Evolutionary conservation across 2,888 invertebrate species (phyloP).

Genomic region (Eristalis intricaria): DNA sequence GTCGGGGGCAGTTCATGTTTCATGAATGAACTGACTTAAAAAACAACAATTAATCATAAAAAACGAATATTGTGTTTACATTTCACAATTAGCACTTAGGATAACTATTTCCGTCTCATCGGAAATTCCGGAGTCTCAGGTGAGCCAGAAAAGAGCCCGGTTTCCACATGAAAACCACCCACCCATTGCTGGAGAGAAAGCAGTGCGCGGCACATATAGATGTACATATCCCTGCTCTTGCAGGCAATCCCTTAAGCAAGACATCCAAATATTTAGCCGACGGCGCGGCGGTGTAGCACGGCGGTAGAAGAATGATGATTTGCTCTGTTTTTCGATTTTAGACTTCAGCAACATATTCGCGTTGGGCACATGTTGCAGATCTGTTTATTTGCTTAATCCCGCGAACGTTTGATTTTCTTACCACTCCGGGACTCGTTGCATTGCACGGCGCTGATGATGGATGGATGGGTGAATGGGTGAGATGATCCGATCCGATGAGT

Average conservation of each 20-base stretch:
- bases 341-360: conserved; percentile 64
- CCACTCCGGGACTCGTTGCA: conserved; percentile 65
- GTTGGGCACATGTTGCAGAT: conserved; percentile 66
- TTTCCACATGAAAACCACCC: no score
- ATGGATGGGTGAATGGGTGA: conserved; percentile 54
- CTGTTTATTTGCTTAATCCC: conserved; percentile 69
- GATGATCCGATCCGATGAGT: conserved; percentile 52
- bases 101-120: conserved; percentile 44
- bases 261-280: conserved; percentile 67
- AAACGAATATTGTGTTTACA: conserved; percentile 47
- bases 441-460: conserved; percentile 32
- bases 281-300: neutral
- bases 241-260: conserved; percentile 41
- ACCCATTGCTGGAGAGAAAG: no score
- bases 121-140: conserved; percentile 41
- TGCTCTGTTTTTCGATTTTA: conserved; percentile 24
- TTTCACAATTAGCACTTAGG: conserved; percentile 69
- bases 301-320: neutral
- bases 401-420: conserved; percentile 71
- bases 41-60: conserved; percentile 54
- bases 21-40: conserved; percentile 23
- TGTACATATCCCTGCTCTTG: neutral
- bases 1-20: conserved; percentile 29
- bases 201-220: neutral
- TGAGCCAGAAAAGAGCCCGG: conserved; percentile 16